Evolutionary conservation across 53 echinoderm and acorn worm species (phyloP), one percentile per base, ranked within the genome.

Genomic region (Arbacia lixula): DNA sequence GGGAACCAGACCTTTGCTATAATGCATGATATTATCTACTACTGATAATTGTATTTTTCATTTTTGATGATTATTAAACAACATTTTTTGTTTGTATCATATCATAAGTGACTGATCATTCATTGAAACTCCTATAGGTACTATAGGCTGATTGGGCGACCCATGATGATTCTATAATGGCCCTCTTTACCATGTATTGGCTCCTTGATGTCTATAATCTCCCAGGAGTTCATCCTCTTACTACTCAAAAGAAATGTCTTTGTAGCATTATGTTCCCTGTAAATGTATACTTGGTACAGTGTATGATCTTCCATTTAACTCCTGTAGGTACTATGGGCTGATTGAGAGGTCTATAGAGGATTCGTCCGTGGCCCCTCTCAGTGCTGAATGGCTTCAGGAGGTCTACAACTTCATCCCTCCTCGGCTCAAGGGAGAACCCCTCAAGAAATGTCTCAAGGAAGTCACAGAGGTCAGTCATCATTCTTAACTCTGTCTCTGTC

Each of bases 151-250:
- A 82, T 98, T 17, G 84, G 92, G 21, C 56, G 86, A 37, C 88
- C 98, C 29, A 98, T 98, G 35, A 88, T 88, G 53, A 90, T 27
- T 85, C 85, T 12, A 86, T 87, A 39, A 87, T 98, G n/a, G 98
- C 94, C 4, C 92, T 92, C 10, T 65, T 94, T n/a, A 84, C 88
- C 54, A 84, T 81, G 27, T 89, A 92, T 57, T 90, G 92, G 88
- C 71, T 98, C 12, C 85, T 80, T 49, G 90, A 88, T 37, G 82
- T 92, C 37, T 88, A 92, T 10, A 80, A 71, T 43, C 92, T 98
- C 55, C n/a, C n/a, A n/a, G n/a, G n/a, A n/a, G n/a, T n/a, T n/a
- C n/a, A n/a, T n/a, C n/a, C n/a, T n/a, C n/a, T n/a, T n/a, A n/a
- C n/a, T n/a, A n/a, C n/a, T n/a, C n/a, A 19, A 64, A 64, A 28